A percentile compares a stretch with the other conserved stretches of the same genome.
These are phyloP conservation scores for Arrhamphus sclerolepis DNA, from an alignment of 2,797 vertebrate genomes.

Conservation along the genomic window DNA sequence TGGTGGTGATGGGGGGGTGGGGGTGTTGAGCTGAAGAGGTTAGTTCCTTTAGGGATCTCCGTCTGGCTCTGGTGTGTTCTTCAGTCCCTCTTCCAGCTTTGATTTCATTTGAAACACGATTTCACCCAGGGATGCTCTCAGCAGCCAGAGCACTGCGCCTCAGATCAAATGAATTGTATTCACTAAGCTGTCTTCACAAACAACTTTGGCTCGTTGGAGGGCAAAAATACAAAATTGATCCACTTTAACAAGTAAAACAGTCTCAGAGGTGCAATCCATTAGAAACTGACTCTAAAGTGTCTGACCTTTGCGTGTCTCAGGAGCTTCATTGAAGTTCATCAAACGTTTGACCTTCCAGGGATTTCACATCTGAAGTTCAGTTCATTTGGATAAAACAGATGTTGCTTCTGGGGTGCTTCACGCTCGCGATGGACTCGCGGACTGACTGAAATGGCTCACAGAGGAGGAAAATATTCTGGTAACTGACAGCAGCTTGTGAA, in stretches of 20 bases:
- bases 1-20: too few species aligned
- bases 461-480: background rate
- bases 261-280: background rate
- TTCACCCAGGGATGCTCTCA: slow-evolving; percentile 40
- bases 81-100: slow-evolving; percentile 51
- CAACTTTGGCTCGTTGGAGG: slow-evolving; percentile 31
- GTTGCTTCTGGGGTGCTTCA: slow-evolving; percentile 2
- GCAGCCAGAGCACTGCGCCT: slow-evolving; percentile 48
- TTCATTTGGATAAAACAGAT: slow-evolving; percentile 7
- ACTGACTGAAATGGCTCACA: background rate
- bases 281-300: background rate
- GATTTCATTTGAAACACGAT: slow-evolving; percentile 64
- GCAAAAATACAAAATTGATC: slow-evolving; percentile 23
- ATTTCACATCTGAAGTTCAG: slow-evolving; percentile 3
- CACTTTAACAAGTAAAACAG: slow-evolving; percentile 13
- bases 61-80: slow-evolving; percentile 22
- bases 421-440: background rate
- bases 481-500: background rate
- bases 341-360: background rate
- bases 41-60: slow-evolving; percentile 39
- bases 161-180: slow-evolving; percentile 58
- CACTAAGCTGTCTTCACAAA: slow-evolving; percentile 43
- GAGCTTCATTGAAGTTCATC: background rate
- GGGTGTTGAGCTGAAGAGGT: slow-evolving; percentile 38
- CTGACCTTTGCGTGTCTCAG: slow-evolving; percentile 1